Base-by-base conservation (phyloP, 2,797 vertebrate species). In the Oreochromis grahami region DNA sequence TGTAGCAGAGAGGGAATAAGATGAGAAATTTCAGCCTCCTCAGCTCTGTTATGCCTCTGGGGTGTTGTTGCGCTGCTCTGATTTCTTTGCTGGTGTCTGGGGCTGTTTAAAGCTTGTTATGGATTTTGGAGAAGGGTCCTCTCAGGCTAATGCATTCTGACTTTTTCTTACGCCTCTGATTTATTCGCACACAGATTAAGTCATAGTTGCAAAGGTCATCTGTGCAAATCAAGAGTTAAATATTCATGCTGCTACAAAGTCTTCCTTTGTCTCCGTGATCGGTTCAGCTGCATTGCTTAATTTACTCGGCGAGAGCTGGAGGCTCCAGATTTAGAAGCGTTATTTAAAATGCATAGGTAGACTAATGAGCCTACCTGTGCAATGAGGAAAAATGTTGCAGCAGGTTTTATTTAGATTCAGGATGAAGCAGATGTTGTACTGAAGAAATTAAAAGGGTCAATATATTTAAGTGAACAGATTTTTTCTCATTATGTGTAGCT, bases 311-410 rank as follows among this genome's bases (percentile, higher is more conserved):
- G 53, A 43, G 50, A 77, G 84, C 87, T 87, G 78, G 70, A 80
- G 88, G 88, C 83, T 78, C 50, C 45, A 87, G 2, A 84, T 90
- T 92, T 68, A 90, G 80, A 92, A 89, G 84, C 19, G 50, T 88
- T 50, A 82, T 89, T 85, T 80, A 85, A 89, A 86, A 90, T 88
- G 85, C 81, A 86, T 10, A 21, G 70, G 32, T 74, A 26, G 82
- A 77, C 84, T 78, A 86, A 87, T 84, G 55, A 82, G 77, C 53
- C 84, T 78, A 87, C 74, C 56, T 83, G 34, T 85, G 53, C 26
- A 21, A 68, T 5, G 52, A 48, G 51, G 50, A 81, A 45, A 19
- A 55, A 24, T n/a, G 29, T 32, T 65, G 81, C 82, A 53, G 60
- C 34, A 79, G 51, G 29, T 85, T 82, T 53, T 17, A 43, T 63